Evolutionary conservation across 2,888 invertebrate species (phyloP).

Genomic region (Rotaria magnacalcarata): DNA sequence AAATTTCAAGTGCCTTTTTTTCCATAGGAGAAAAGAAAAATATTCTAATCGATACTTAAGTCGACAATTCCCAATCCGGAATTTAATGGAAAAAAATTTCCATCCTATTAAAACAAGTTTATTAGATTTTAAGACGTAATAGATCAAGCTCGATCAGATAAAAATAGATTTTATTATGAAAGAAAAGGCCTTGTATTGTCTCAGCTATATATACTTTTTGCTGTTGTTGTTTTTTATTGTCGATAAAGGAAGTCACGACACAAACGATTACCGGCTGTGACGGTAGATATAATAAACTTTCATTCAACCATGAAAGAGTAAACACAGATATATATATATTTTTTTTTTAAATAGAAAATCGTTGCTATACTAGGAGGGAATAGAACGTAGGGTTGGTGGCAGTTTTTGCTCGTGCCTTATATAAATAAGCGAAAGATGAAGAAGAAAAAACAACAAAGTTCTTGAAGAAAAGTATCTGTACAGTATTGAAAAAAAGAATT

Average conservation of each 20-base stretch:
- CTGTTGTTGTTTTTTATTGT: not conserved
- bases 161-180: no score
- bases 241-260: not conserved
- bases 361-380: not conserved
- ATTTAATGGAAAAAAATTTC: no score
- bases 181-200: no score
- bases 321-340: not conserved
- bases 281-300: slow-evolving; percentile 22
- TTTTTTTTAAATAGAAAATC: not conserved
- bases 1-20: no score
- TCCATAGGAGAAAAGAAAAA: no score
- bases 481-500: not conserved
- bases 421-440: not conserved
- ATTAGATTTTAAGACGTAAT: no score
- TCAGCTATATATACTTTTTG: no score
- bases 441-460: not conserved
- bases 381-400: not conserved
- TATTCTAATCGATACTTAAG: no score
- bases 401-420: not conserved
- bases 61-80: no score
- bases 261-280: slow-evolving; percentile 4
- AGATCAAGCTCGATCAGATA: no score
- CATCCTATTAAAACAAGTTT: no score
- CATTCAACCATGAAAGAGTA: not conserved
- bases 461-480: not conserved